phyloP scores from a whole-genome alignment of 2,797 vertebrate species.

The Oreochromis grahami region DNA sequence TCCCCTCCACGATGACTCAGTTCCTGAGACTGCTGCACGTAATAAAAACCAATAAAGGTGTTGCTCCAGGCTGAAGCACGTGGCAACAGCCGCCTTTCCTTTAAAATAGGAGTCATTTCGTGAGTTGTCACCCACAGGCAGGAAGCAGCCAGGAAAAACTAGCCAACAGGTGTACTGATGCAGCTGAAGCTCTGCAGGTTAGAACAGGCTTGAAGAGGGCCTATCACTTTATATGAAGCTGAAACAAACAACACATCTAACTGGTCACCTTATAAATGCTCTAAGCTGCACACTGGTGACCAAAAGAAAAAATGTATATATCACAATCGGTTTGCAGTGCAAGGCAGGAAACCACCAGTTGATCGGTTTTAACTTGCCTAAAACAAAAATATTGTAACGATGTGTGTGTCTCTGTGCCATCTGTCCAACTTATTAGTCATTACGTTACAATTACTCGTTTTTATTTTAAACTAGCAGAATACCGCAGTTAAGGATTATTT shows the following conservation, averaged over 20 bases:
- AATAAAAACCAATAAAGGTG: conserved; percentile 20
- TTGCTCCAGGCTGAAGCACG: conserved; percentile 46
- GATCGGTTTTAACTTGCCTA: neutral
- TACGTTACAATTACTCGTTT: neutral
- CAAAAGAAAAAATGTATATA: neutral
- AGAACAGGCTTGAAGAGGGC: conserved; percentile 25
- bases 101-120: conserved; percentile 25
- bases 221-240: conserved; percentile 10
- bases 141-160: conserved; percentile 34
- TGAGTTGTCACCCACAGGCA: conserved; percentile 20
- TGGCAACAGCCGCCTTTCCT: conserved; percentile 42
- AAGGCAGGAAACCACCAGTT: neutral
- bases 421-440: neutral
- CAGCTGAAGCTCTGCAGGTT: conserved; percentile 46
- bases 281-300: neutral
- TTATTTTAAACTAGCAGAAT: neutral
- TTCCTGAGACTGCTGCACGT: conserved; percentile 9
- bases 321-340: neutral
- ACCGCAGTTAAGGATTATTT: neutral
- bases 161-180: conserved; percentile 61
- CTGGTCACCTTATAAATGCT: neutral
- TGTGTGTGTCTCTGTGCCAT: neutral
- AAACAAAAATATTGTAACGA: neutral
- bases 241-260: conserved; percentile 13
- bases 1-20: conserved; percentile 18